Conservation (phyloP, 2,888 invertebrate genomes). For the Automeris io region DNA sequence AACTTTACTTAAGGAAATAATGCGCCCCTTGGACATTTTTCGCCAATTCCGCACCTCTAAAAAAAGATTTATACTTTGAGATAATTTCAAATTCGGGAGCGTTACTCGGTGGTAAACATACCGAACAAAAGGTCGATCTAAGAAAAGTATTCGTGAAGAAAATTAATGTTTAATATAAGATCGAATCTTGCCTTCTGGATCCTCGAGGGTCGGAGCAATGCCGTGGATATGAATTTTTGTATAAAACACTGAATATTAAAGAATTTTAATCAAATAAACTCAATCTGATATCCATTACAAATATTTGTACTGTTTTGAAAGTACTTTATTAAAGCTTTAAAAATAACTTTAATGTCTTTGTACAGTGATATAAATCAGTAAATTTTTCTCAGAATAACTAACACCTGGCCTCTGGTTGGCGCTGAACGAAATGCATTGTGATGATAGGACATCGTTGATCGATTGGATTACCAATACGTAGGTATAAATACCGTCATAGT, state of each 20-base stretch:
- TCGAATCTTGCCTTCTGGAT: conserved; percentile 30
- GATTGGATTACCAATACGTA: no score
- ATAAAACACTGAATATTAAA: conserved; percentile 25
- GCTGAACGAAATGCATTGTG: no score
- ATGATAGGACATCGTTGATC: no score
- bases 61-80: conserved; percentile 28
- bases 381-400: no score
- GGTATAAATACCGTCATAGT: no score
- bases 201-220: conserved; percentile 19
- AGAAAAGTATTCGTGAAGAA: conserved; percentile 34
- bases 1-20: conserved; percentile 12
- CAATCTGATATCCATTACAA: no score
- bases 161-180: conserved; percentile 38
- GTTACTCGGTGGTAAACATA: conserved; percentile 27
- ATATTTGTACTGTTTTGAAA: no score
- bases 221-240: conserved; percentile 20
- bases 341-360: no score
- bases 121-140: conserved; percentile 28
- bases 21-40: conserved; percentile 14
- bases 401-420: no score
- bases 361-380: no score
- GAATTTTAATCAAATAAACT: no score
- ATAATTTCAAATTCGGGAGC: conserved; percentile 29
- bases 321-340: no score
- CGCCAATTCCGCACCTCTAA: conserved; percentile 19